phyloP scores from a whole-genome alignment of 2,113 vertebrate species.

The Mellivora capensis region DNA sequence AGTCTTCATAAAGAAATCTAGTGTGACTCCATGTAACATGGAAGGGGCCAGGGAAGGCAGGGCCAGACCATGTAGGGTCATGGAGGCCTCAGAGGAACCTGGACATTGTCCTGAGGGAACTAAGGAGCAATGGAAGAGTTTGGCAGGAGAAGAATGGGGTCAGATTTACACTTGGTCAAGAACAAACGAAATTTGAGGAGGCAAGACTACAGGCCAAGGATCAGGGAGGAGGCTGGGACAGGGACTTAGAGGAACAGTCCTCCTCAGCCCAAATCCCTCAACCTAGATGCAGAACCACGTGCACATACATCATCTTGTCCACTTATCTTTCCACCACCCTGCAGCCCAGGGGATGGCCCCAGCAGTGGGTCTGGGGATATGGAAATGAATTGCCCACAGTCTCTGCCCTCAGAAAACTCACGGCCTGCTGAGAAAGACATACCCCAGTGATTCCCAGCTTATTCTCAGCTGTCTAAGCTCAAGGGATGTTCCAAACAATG shows the following conservation, averaged over 20 bases:
- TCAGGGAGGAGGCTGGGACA: background rate
- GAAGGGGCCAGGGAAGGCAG: background rate
- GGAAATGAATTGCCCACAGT: background rate
- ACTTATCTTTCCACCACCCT: background rate
- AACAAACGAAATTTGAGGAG: background rate
- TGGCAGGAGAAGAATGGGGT: background rate
- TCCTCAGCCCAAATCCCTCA: background rate
- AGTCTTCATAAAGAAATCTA: background rate
- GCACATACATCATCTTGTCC: background rate
- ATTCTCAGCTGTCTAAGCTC: background rate
- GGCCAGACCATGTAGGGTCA: background rate
- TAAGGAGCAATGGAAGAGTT: background rate
- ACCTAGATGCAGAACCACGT: no score
- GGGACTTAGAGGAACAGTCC: background rate
- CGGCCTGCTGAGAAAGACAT: background rate
- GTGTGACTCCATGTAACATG: background rate
- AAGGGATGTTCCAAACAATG: background rate
- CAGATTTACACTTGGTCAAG: background rate
- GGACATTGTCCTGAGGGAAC: background rate
- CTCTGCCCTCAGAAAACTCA: background rate
- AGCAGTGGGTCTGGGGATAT: background rate
- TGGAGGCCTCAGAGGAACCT: background rate
- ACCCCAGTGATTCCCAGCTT: background rate
- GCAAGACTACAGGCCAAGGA: background rate
- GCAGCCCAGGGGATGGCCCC: fast-evolving